These are phyloP conservation scores for Steinernema hermaphroditum DNA, from an alignment of 2,888 invertebrate genomes.

Conservation along the genomic window DNA sequence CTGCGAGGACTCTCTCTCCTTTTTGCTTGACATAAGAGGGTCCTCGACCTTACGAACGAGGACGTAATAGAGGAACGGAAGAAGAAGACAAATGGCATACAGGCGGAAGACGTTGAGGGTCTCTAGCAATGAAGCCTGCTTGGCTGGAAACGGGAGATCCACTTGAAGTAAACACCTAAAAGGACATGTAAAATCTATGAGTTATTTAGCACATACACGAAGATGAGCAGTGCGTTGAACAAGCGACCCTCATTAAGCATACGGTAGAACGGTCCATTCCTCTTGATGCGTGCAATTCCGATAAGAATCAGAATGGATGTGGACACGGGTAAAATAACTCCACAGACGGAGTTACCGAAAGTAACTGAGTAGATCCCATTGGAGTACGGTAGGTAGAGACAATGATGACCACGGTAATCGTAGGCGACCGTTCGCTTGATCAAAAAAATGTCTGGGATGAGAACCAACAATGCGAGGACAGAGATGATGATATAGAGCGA, in stretches of 20 bases:
- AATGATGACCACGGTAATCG: neutral
- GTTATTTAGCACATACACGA: neutral
- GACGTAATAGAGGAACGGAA: neutral
- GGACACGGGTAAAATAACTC: neutral
- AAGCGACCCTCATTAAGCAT: neutral
- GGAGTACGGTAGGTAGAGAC: neutral
- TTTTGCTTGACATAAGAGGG: neutral
- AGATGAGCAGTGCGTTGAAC: neutral
- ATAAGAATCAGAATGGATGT: neutral
- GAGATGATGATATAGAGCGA: neutral
- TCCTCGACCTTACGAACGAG: constrained; percentile 7
- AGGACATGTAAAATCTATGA: neutral
- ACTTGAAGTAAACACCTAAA: neutral
- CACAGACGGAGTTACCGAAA: neutral
- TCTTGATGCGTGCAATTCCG: neutral
- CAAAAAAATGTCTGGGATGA: neutral
- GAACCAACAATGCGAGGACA: neutral
- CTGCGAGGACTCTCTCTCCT: neutral
- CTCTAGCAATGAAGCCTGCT: neutral
- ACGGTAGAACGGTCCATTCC: neutral
- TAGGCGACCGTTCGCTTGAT: neutral
- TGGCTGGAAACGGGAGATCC: neutral
- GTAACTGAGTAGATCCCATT: neutral
- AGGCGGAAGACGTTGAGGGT: neutral
- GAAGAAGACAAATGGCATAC: neutral